Evolutionary conservation across 1,140 invertebrate genomes (phyloP).

Genomic region (Drosophila sp.): DNA sequence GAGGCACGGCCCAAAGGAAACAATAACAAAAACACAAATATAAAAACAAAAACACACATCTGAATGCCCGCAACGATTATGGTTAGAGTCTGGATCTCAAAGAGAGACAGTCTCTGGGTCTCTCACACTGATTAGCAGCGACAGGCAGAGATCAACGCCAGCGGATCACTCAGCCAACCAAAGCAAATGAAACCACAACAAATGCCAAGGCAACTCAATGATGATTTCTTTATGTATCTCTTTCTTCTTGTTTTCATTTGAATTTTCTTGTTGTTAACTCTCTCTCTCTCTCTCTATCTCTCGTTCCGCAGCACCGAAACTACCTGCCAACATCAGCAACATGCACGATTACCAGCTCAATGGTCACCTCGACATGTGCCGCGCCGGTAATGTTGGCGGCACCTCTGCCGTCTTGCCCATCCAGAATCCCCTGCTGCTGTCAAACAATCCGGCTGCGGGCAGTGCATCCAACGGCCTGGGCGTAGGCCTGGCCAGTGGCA

Average conservation of each 20-base stretch:
- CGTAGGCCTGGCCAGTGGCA: constrained; percentile 36
- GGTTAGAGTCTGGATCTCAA: constrained; percentile 4
- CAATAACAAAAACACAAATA: constrained; percentile 14
- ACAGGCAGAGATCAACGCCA: constrained; percentile 83
- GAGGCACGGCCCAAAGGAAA: constrained; percentile 46
- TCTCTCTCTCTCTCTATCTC: constrained; percentile 14
- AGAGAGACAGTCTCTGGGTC: constrained; percentile 40
- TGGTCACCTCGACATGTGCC: constrained; percentile 81
- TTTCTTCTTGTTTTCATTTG: constrained; percentile 11
- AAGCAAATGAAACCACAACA: constrained; percentile 59
- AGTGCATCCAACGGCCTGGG: constrained; percentile 74
- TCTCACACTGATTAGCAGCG: constrained; percentile 83
- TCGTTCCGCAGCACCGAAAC: constrained; percentile 87
- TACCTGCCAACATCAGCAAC: constrained; percentile 87
- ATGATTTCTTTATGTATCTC: constrained; percentile 36
- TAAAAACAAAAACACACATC: constrained; percentile 15
- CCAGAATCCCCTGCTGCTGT: constrained; percentile 85
- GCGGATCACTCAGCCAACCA: constrained; percentile 54
- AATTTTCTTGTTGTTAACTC: too few relatives aligned
- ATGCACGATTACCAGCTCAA: constrained; percentile 83
- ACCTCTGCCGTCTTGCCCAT: constrained; percentile 48
- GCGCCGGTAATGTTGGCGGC: constrained; percentile 50
- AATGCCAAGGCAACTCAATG: constrained; percentile 38
- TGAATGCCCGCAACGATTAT: constrained; percentile 29
- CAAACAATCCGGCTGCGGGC: constrained; percentile 49